These are phyloP conservation scores for Leucosticte australis DNA, from an alignment of 2,113 vertebrate species.

Conservation along the genomic window DNA sequence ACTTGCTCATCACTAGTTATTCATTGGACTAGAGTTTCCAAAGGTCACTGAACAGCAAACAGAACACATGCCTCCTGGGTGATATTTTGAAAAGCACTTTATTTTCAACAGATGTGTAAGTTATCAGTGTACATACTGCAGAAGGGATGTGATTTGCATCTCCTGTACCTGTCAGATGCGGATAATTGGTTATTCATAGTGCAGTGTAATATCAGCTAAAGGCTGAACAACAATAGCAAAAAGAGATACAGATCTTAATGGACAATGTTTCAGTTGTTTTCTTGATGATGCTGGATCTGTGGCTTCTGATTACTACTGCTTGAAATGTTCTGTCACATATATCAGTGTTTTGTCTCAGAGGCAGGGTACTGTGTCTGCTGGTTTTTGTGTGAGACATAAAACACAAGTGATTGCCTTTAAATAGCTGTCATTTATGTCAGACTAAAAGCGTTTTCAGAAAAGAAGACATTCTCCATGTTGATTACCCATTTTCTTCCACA, in stretches of 20 bases:
- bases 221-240: background rate
- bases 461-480: constrained; percentile 1
- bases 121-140: background rate
- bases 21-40: constrained; percentile 39
- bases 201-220: background rate
- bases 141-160: background rate
- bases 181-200: constrained; percentile 15
- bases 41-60: constrained; percentile 64
- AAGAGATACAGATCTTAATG: background rate
- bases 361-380: constrained; percentile 10
- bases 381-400: constrained; percentile 23
- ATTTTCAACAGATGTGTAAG: constrained; percentile 22
- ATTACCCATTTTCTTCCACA: constrained; percentile 50
- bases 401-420: constrained; percentile 49
- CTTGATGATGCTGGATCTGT: background rate
- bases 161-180: background rate
- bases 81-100: constrained; percentile 24
- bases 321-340: constrained; percentile 25
- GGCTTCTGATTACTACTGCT: constrained; percentile 27
- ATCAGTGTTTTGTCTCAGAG: constrained; percentile 46
- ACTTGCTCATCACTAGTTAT: background rate
- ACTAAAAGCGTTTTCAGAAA: constrained; percentile 4
- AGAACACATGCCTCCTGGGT: constrained; percentile 30
- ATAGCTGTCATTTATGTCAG: constrained; percentile 28
- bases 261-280: background rate